Base-by-base conservation (phyloP, 2,888 invertebrate species). In the Chymomyza fuscimana region DNA sequence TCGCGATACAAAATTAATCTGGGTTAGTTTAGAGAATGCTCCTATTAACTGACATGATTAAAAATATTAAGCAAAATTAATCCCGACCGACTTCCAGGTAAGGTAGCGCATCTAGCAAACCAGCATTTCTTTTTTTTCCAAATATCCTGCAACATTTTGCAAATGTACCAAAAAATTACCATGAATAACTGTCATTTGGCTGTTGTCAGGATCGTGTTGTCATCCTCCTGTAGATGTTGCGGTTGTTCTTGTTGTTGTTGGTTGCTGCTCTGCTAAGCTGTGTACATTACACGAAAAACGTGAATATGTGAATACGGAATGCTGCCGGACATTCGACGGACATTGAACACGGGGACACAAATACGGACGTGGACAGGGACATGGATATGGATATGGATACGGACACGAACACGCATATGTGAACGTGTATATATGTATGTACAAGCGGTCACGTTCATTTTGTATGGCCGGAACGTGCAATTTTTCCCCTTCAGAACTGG, bases 381-480 rank as follows among this genome's bases (percentile, higher is more conserved):
- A 40, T 10, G 40, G 40, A 40, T 40, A 40, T 10, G 40, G 40
- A 40, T 40, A 40, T 10, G 40, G 9, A 40, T 6, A 40, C 10
- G 40, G 40, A 10, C 40, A 40, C 10, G 40, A 6, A 40, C 10
- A 40, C 40, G 56, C 1, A 16, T 10, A 19, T 25, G 81, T 78
- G 77, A 65, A 52, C 68, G 63, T 75, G 83, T 58, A 74, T 67
- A 72, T 70, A 67, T 54, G 74, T 70, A 67, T 54, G 74, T 77
- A 71, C 79, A 86, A 87, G 78, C 88, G 88, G 87, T 86, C 86
- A 86, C 86, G 86, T 86, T 74, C 85, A 50, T 73, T 69, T 73
- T 76, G 88, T 88, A 86, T 87, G 87, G 82, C 87, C 88, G 75
- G 69, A 76, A 86, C 86, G 86, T 86, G 86, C 80, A 88, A 72